Percentiles rank a stretch among this genome's conserved stretches.
Evolutionary conservation across 2,888 invertebrate genomes (phyloP).

Genomic region (Tachina grossa): DNA sequence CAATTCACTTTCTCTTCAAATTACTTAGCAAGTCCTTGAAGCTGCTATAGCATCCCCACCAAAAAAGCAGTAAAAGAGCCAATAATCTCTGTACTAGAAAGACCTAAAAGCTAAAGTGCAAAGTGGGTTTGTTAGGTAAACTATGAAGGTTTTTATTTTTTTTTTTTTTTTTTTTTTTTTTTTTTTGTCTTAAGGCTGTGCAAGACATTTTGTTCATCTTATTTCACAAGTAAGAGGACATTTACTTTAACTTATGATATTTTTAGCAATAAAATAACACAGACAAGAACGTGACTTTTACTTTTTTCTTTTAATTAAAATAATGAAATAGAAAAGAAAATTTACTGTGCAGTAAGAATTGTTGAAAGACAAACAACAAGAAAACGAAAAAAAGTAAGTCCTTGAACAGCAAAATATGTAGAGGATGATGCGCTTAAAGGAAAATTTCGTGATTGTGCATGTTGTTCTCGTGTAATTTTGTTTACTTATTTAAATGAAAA

Average conservation of each 20-base stretch:
- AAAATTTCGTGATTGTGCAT: neutral
- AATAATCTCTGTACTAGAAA: neutral
- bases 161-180: constrained; percentile 2
- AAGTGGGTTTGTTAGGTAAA: constrained; percentile 29
- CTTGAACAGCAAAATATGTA: constrained; percentile 39
- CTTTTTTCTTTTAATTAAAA: constrained; percentile 65
- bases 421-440: neutral
- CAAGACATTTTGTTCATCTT: neutral
- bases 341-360: constrained; percentile 11
- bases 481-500: neutral
- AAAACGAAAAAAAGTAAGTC: constrained; percentile 27
- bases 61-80: neutral
- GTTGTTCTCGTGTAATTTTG: neutral
- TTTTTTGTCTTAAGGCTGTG: neutral
- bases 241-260: constrained; percentile 23
- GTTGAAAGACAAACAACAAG: constrained; percentile 9
- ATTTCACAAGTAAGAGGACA: constrained; percentile 30
- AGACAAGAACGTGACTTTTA: constrained; percentile 67
- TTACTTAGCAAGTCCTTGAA: constrained; percentile 23
- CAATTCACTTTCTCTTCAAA: constrained; percentile 1
- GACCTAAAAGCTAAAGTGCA: neutral
- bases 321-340: constrained; percentile 17
- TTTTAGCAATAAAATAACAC: constrained; percentile 39
- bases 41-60: neutral
- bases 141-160: too few species aligned